These are phyloP conservation scores for Campaea margaritaria DNA, from an alignment of 2,888 invertebrate genomes.

Conservation along the genomic window DNA sequence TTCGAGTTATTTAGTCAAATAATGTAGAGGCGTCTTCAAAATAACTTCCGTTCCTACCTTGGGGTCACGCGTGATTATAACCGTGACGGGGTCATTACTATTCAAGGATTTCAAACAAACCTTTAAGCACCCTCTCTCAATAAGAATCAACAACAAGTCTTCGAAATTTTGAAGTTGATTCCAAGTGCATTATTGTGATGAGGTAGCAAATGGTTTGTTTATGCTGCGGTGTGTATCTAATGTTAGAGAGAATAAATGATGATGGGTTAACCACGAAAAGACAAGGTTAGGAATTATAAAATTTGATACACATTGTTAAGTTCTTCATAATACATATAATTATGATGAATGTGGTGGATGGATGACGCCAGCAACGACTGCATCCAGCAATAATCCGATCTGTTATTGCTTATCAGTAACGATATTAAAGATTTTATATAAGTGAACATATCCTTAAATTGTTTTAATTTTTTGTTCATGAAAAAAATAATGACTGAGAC, in stretches of 20 bases:
- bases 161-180: too few species aligned
- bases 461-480: too few species aligned
- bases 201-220: background rate
- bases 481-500: too few species aligned
- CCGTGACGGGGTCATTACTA: slow-evolving; percentile 47
- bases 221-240: slow-evolving; percentile 2
- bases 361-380: too few species aligned
- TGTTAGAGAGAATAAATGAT: slow-evolving; percentile 14
- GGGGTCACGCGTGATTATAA: slow-evolving; percentile 42
- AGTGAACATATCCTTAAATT: too few species aligned
- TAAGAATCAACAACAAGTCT: background rate
- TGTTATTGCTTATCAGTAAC: too few species aligned
- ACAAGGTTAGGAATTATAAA: slow-evolving; percentile 11
- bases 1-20: slow-evolving; percentile 16
- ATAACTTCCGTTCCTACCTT: slow-evolving; percentile 34
- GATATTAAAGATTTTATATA: too few species aligned
- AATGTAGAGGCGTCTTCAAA: slow-evolving; percentile 26
- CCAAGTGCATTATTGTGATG: slow-evolving; percentile 1
- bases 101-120: slow-evolving; percentile 31
- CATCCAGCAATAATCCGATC: too few species aligned
- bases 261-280: slow-evolving; percentile 12
- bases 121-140: slow-evolving; percentile 4
- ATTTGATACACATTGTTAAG: slow-evolving; percentile 10
- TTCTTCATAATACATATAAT: too few species aligned
- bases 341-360: too few species aligned